Conservation (phyloP, 2,888 invertebrate genomes). For the Diaprepes abbreviatus region DNA sequence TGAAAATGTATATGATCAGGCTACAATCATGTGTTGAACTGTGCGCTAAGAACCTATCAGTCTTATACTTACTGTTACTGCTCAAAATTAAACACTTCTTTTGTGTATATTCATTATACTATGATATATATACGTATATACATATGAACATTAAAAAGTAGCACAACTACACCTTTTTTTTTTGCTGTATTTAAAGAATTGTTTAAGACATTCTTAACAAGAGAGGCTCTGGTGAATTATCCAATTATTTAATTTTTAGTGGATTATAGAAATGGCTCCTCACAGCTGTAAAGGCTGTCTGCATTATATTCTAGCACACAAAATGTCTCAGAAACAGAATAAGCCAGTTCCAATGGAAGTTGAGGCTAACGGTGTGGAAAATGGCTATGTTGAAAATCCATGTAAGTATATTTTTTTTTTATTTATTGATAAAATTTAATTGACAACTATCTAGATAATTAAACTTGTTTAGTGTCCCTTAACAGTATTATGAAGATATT, state of each 20-base stretch:
- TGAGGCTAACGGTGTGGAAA: slow-evolving; percentile 55
- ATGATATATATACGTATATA: too few relatives aligned
- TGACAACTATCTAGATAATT: neutral
- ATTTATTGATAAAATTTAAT: neutral
- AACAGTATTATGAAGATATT: too few relatives aligned
- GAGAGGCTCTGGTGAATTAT: too few relatives aligned
- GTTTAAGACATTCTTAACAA: neutral
- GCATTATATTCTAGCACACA: slow-evolving; percentile 59
- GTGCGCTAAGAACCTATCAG: neutral
- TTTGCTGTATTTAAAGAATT: neutral
- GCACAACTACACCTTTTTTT: neutral
- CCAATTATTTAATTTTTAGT: slow-evolving; percentile 27
- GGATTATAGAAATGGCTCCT: slow-evolving; percentile 67
- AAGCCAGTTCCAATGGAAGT: slow-evolving; percentile 56
- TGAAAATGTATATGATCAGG: slow-evolving; percentile 11
- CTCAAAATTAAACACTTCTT: neutral
- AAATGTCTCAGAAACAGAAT: slow-evolving; percentile 60
- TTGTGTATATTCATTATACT: neutral
- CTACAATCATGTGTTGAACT: slow-evolving; percentile 10
- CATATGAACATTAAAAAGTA: too few relatives aligned
- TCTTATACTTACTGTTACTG: neutral
- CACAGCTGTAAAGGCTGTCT: slow-evolving; percentile 70
- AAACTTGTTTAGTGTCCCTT: too few relatives aligned
- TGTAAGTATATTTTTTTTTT: slow-evolving; percentile 58
- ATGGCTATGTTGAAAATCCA: slow-evolving; percentile 56